Percentiles rank a stretch among this genome's conserved stretches.
Conservation (phyloP, 2,113 vertebrate species). For the Meriones unguiculatus region DNA sequence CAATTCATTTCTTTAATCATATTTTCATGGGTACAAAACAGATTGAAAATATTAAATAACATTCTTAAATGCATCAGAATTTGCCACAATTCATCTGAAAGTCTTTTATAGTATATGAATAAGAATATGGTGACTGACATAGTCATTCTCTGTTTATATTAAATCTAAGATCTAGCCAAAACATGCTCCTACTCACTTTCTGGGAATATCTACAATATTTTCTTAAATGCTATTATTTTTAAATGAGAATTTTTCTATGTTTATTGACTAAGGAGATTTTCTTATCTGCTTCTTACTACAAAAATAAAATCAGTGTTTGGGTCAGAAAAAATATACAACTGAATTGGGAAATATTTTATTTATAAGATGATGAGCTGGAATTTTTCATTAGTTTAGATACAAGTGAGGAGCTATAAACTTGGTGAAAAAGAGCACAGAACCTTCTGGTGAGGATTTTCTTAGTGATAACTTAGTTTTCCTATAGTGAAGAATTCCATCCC, state of each 20-base stretch:
- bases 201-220: neutral
- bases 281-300: constrained; percentile 7
- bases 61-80: constrained; percentile 65
- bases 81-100: constrained; percentile 75
- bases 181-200: constrained; percentile 21
- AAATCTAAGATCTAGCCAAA: constrained; percentile 46
- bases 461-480: neutral
- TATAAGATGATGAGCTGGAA: neutral
- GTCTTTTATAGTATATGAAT: constrained; percentile 61
- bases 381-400: neutral
- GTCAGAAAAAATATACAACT: neutral
- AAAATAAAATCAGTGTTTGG: constrained; percentile 30
- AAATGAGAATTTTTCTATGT: constrained; percentile 29
- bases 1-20: constrained; percentile 72
- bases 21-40: constrained; percentile 69
- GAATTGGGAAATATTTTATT: neutral
- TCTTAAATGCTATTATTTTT: constrained; percentile 32
- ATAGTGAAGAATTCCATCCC: neutral
- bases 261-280: neutral
- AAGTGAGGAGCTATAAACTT: neutral
- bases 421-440: neutral
- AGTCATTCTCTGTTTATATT: constrained; percentile 16
- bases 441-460: neutral
- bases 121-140: constrained; percentile 28
- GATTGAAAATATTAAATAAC: constrained; percentile 81